Base-by-base conservation (phyloP, 2,888 invertebrate genomes). In the Metellina segmentata region DNA sequence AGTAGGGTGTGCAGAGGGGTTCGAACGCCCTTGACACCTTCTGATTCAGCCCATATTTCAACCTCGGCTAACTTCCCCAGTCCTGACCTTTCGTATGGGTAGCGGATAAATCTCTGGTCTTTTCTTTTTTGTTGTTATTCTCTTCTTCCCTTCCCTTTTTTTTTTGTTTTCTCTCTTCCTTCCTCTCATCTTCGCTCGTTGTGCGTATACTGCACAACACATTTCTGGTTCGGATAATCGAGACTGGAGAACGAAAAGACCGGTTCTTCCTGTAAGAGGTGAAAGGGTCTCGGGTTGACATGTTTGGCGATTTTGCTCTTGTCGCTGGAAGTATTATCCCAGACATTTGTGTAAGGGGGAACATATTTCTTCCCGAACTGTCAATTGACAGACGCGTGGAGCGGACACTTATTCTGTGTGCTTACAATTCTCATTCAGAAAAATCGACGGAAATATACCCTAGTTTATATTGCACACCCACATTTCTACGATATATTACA, bases 11-110 rank as follows among this genome's bases (percentile, higher is more conserved):
- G 85, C 16, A 61, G 11, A 9, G n/a, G 49, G 20, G 7, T 71
- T 19, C n/a, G n/a, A 51, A 48, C 72, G 48, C 48, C 75, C 85
- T 85, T 75, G 85, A 61, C 85, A 85, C 75, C 74, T n/a, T 61
- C 74, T 75, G 61, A 61, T 61, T 61, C 61, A 51, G 16, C 85
- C 85, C 48, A 85, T 74, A 61, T 85, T 85, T 75, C 75, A 75
- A 75, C 75, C 61, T 85, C 61, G 34, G 34, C 34, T 34, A 34
- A 34, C 34, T 34, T 34, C 71, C 34, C 16, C 13, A 16, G 70
- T n/a, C 13, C n/a, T 79, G 79, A 79, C 79, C 79, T 79, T 34
- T 34, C 16, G 34, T 61, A 34, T 61, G 61, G 34, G 61, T 4
- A 16, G 77, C 9, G 61, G 79, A 34, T 79, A 61, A 77, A 77